Evolutionary conservation across 1,140 invertebrate species (phyloP).

Genomic region (Periplaneta americana): DNA sequence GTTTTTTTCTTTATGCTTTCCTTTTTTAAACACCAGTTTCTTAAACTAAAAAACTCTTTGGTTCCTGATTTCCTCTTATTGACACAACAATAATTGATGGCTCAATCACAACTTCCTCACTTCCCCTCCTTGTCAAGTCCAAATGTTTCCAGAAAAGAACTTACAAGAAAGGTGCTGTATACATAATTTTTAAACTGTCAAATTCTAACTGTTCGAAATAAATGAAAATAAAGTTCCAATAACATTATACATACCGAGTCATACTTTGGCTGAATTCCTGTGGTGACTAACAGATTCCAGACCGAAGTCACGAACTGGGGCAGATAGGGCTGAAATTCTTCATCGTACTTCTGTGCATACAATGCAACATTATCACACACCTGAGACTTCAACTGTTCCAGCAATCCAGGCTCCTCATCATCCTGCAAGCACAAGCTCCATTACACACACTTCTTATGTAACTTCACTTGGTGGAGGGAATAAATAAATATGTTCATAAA

Average conservation of each 20-base stretch:
- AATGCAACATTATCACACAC: slow-evolving; percentile 92
- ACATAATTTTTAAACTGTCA: no score
- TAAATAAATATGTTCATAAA: neutral
- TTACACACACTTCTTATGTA: neutral
- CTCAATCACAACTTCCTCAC: no score
- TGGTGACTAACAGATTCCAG: slow-evolving; percentile 84
- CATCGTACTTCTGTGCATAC: slow-evolving; percentile 96
- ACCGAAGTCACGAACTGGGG: slow-evolving; percentile 87
- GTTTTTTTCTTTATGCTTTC: no score
- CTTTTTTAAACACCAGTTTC: no score
- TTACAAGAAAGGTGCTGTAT: no score
- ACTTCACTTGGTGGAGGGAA: neutral
- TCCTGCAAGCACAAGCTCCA: slow-evolving; percentile 45
- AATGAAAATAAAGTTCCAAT: no score
- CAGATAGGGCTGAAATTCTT: slow-evolving; percentile 88
- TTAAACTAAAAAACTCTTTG: no score
- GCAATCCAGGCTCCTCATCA: slow-evolving; percentile 82
- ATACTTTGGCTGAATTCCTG: slow-evolving; percentile 82
- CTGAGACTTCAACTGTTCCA: slow-evolving; percentile 90
- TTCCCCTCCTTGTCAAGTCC: no score
- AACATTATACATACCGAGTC: slow-evolving; percentile 82
- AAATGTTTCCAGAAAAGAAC: no score
- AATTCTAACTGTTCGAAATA: no score
- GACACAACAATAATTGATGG: no score
- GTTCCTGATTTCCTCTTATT: no score